These are phyloP conservation scores for Listrodromus nycthemerus DNA, from an alignment of 2,888 invertebrate genomes.

Conservation along the genomic window DNA sequence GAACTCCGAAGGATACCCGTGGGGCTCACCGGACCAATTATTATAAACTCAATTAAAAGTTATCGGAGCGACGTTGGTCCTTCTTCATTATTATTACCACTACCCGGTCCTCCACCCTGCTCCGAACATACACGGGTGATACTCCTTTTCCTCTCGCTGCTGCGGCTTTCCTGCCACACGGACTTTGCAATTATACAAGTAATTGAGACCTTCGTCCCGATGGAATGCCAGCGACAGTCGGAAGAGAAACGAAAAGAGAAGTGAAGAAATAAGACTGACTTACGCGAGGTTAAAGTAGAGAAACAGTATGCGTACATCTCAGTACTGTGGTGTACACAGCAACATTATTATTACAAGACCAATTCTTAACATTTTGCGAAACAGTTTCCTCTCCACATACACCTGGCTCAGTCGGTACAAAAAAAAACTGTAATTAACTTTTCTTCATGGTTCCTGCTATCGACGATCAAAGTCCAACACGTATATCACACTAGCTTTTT, in stretches of 20 bases:
- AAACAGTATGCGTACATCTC: not conserved
- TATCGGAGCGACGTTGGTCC: slow-evolving; percentile 56
- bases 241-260: slow-evolving; percentile 47
- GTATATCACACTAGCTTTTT: too few relatives aligned
- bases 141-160: slow-evolving; percentile 57
- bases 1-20: slow-evolving; percentile 1
- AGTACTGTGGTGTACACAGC: not conserved
- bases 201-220: slow-evolving; percentile 74
- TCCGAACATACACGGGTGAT: slow-evolving; percentile 64
- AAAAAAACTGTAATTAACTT: too few relatives aligned
- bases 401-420: too few relatives aligned
- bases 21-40: slow-evolving; percentile 61
- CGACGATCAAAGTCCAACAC: too few relatives aligned
- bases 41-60: slow-evolving; percentile 74
- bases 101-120: slow-evolving; percentile 19
- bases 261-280: slow-evolving; percentile 38
- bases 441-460: too few relatives aligned
- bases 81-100: slow-evolving; percentile 55
- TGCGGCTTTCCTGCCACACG: slow-evolving; percentile 56
- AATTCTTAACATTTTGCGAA: too few relatives aligned
- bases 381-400: too few relatives aligned
- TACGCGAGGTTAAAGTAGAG: slow-evolving; percentile 16
- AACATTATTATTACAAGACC: not conserved
- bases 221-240: slow-evolving; percentile 59
- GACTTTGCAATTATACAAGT: slow-evolving; percentile 77